Evolutionary conservation across 2,888 invertebrate genomes (phyloP), one percentile per base, ranked within the genome.

Genomic region (Anthophora plumipes): DNA sequence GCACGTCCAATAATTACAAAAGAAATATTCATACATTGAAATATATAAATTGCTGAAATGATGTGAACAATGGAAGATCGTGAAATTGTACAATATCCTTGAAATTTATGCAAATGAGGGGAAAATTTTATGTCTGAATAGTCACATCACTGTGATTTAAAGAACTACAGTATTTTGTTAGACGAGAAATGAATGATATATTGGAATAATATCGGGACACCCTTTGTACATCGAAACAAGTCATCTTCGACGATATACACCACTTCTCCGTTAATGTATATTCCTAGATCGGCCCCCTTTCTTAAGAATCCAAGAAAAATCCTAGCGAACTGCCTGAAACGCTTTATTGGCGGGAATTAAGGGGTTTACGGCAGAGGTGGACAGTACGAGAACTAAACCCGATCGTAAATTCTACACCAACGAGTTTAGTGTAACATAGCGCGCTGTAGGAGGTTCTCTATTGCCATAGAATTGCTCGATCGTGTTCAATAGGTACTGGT

Each of bases 341-440:
- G 43, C 25, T 60, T 72, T 72, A 73, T 59, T 57, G 73, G 14
- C 1, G 31, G 52, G 50, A 63, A 71, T 76, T 57, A 64, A 48
- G 14, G 63, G 17, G 25, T 41, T 50, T 69, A 67, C 22, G 46
- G 20, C 11, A 17, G 14, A 11, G 43, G 17, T 12, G 63, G 37
- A 70, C 52, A 25, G 31, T n/a, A 52, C 22, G 22, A 48, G 61
- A 31, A 50, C 9, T 43, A n/a, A n/a, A 12, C 25, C 31, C 17
- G 43, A 14, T 63, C 43, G 71, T 71, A 71, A 63, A 54, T 71
- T 54, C 43, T 37, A 25, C 8, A 8, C 14, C 4, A 14, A n/a
- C 25, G 7, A 61, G 39, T 41, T 54, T 50, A 43, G 25, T 67
- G 41, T 12, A 0, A 4, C 25, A 3, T 14, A 0, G 22, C 14